Conservation (phyloP, 1,140 invertebrate species). For the Thaumatotibia leucotreta region DNA sequence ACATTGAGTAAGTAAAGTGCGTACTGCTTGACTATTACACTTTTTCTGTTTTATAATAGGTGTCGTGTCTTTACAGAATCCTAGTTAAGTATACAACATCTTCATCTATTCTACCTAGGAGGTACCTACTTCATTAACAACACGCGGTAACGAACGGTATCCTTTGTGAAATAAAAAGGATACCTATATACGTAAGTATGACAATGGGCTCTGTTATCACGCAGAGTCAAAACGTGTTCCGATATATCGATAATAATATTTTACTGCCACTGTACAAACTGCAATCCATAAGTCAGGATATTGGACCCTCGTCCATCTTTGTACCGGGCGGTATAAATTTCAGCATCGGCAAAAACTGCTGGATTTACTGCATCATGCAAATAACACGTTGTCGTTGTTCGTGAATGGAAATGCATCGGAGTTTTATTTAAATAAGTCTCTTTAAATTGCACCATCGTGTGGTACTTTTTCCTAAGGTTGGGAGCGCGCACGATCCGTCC, state of each 20-base stretch:
- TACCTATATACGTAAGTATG: not conserved
- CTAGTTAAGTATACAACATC: too few relatives aligned
- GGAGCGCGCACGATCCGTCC: not conserved
- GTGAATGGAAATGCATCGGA: conserved; percentile 5
- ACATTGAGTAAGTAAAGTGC: too few relatives aligned
- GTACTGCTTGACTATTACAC: too few relatives aligned
- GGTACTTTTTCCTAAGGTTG: not conserved
- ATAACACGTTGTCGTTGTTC: not conserved
- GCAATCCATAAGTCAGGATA: not conserved
- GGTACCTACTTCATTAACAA: too few relatives aligned
- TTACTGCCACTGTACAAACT: not conserved
- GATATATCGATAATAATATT: not conserved
- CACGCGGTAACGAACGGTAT: too few relatives aligned
- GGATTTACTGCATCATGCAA: conserved; percentile 13
- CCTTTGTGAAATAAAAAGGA: not conserved
- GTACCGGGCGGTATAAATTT: conserved; percentile 1
- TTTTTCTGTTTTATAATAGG: too few relatives aligned
- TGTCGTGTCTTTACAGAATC: too few relatives aligned
- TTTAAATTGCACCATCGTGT: not conserved
- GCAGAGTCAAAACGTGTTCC: not conserved
- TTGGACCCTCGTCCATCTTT: not conserved
- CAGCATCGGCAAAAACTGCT: conserved; percentile 1
- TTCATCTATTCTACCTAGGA: too few relatives aligned
- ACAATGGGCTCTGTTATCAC: not conserved
- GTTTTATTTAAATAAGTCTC: conserved; percentile 8